Evolutionary conservation across 2,113 vertebrate species (phyloP), one percentile per base, ranked within the genome.

Genomic region (Crotalus viridis): DNA sequence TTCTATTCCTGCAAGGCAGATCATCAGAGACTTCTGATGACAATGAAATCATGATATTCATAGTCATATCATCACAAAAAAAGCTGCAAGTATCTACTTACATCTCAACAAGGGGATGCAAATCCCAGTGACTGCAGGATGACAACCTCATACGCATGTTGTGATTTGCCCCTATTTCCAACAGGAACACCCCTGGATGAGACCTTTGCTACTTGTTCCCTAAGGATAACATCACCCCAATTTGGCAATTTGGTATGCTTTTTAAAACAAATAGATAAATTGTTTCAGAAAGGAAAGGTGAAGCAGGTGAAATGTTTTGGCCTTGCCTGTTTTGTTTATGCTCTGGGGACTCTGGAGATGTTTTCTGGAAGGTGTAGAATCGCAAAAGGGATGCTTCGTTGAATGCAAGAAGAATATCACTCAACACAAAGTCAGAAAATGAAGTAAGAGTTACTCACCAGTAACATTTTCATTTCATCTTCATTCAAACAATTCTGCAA

Each of bases 401-500:
- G 69, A 19, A 39, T 21, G 33, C 69, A 21, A 39, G 33, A 81
- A 81, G 69, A 21, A 39, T 81, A 81, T 81, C 17, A 39, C 69
- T 39, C 2, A 3, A 21, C 17, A 39, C 15, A 81, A 81, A 39
- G 17, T 39, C 69, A 39, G 33, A 21, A 39, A 39, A 81, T 21
- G 69, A 81, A 39, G 69, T 9, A 81, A 39, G 69, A 39, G 69
- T 17, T 81, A 81, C 69, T 81, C 19, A 81, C 69, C 69, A 19
- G 0, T 8, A 81, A 19, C 1, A 0, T 7, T 0, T 3, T 3
- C 19, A 81, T 0, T 0, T 81, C 69, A 0, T 19, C 19, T 0
- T 8, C 15, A 1, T 7, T 0, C 69, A 81, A 21, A 21, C 0
- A 1, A 39, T 21, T 9, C 69, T 81, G 17, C 33, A 81, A 39